A percentile compares a stretch with the other conserved stretches of the same genome.
phyloP scores from a whole-genome alignment of 2,888 invertebrate genomes.

The Cataglyphis albicans region DNA sequence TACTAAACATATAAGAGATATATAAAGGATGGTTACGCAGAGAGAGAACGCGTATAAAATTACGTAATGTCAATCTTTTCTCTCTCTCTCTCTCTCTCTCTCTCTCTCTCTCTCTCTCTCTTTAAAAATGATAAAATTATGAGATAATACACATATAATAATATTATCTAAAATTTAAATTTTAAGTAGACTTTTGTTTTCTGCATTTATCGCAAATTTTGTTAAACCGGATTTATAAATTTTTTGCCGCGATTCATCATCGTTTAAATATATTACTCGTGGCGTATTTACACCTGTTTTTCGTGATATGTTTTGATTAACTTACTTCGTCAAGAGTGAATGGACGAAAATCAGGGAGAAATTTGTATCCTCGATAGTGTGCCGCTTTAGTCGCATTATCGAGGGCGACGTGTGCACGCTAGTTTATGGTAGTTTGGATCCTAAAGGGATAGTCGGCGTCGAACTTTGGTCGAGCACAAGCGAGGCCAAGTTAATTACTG shows the following conservation, averaged over 20 bases:
- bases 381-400: slow-evolving; percentile 38
- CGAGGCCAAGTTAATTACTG: slow-evolving; percentile 71
- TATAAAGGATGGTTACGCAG: not conserved
- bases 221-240: slow-evolving; percentile 1
- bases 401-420: slow-evolving; percentile 26
- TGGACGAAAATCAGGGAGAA: slow-evolving; percentile 1
- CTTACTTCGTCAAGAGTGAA: slow-evolving; percentile 13
- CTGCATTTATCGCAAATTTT: not conserved
- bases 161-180: not conserved
- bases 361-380: slow-evolving; percentile 26
- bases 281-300: not conserved
- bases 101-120: not conserved
- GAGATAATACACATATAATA: not conserved
- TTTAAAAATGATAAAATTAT: not conserved
- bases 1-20: not conserved
- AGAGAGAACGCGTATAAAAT: not conserved
- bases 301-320: not conserved
- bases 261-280: not conserved
- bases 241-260: not conserved
- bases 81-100: not conserved
- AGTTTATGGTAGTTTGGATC: slow-evolving; percentile 46
- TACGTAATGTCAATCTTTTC: not conserved
- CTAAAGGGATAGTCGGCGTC: slow-evolving; percentile 32
- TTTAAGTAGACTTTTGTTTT: not conserved
- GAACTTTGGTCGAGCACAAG: slow-evolving; percentile 56